A percentile compares a stretch with the other conserved stretches of the same genome.
Evolutionary conservation across 2,797 vertebrate species (phyloP).

Genomic region (Trematomus bernacchii): DNA sequence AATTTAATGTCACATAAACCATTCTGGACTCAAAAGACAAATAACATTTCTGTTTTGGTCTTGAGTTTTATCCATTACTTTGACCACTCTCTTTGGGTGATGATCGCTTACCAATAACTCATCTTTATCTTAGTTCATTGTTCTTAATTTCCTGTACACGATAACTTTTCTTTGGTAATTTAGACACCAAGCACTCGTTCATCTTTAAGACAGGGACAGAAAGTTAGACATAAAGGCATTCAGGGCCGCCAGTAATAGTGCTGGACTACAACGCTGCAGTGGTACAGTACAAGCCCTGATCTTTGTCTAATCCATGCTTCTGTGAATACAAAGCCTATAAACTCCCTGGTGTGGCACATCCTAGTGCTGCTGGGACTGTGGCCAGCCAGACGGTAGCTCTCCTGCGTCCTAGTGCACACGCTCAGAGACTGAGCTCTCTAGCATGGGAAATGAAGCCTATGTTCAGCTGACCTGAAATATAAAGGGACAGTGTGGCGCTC

Average conservation of each 20-base stretch:
- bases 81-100: slow-evolving; percentile 75
- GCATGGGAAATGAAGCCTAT: slow-evolving; percentile 83
- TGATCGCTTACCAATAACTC: slow-evolving; percentile 80
- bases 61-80: slow-evolving; percentile 68
- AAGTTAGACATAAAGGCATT: slow-evolving; percentile 74
- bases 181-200: slow-evolving; percentile 83
- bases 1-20: slow-evolving; percentile 50
- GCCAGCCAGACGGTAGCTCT: slow-evolving; percentile 87
- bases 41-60: slow-evolving; percentile 49
- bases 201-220: slow-evolving; percentile 73
- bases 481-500: slow-evolving; percentile 70
- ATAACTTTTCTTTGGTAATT: slow-evolving; percentile 74
- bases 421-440: slow-evolving; percentile 82
- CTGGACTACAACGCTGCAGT: slow-evolving; percentile 70
- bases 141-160: slow-evolving; percentile 72
- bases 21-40: slow-evolving; percentile 55
- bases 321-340: slow-evolving; percentile 88
- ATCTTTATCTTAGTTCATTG: slow-evolving; percentile 77
- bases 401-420: slow-evolving; percentile 88
- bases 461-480: slow-evolving; percentile 80
- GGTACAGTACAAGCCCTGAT: slow-evolving; percentile 82
- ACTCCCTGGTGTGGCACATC: slow-evolving; percentile 79
- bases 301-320: slow-evolving; percentile 87
- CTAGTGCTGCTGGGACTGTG: slow-evolving; percentile 67
- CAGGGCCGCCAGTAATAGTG: slow-evolving; percentile 83